Conservation (phyloP, 2,888 invertebrate species). For the Lapara coniferarum region DNA sequence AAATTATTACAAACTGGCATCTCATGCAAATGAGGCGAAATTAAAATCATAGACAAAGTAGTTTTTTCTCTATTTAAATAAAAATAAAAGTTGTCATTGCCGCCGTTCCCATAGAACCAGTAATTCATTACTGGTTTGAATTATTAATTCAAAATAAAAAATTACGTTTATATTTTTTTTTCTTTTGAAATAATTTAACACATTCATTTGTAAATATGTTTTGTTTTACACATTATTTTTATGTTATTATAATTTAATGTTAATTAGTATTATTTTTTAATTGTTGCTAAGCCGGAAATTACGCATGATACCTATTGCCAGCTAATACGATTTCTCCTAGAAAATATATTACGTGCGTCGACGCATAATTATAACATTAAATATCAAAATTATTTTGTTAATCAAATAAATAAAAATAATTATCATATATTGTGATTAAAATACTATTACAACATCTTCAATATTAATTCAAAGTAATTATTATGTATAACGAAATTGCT, state of each 20-base stretch:
- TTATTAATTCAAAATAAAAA: slow-evolving; percentile 16
- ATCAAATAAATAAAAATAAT: not conserved
- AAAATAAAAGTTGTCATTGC: slow-evolving; percentile 65
- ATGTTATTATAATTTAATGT: not conserved
- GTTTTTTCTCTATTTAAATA: slow-evolving; percentile 49
- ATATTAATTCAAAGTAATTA: too few species aligned
- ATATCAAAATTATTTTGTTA: not conserved
- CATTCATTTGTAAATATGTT: not conserved
- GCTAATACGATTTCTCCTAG: too few species aligned
- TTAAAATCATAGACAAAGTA: slow-evolving; percentile 74
- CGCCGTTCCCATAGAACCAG: slow-evolving; percentile 70
- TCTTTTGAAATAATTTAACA: not conserved
- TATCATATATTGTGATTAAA: not conserved
- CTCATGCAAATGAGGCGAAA: slow-evolving; percentile 71
- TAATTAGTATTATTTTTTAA: slow-evolving; percentile 5
- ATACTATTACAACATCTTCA: too few species aligned
- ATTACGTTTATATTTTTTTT: not conserved
- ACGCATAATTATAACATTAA: not conserved
- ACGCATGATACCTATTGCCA: not conserved
- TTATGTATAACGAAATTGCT: too few species aligned
- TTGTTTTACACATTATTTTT: slow-evolving; percentile 11
- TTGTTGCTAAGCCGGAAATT: not conserved
- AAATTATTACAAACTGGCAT: slow-evolving; percentile 62
- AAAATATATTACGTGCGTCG: not conserved
- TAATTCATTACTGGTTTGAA: slow-evolving; percentile 44